Evolutionary conservation across 2,888 invertebrate species (phyloP), one percentile per base, ranked within the genome.

Genomic region (Tineola bisselliella): DNA sequence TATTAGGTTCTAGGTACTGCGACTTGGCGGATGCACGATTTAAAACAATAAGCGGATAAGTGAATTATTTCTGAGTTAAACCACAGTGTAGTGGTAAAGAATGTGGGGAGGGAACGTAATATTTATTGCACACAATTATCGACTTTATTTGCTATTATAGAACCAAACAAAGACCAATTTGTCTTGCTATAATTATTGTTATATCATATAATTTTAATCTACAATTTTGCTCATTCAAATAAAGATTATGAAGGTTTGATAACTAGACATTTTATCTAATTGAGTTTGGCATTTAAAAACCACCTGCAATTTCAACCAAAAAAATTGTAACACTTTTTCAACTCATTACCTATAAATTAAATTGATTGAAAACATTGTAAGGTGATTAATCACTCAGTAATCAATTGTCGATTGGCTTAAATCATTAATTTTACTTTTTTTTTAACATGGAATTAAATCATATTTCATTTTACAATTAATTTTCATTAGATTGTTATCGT

Each of bases 1-100:
- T 48, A 48, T 10, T 2, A 17, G 6, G 15, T 48, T 17, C 48
- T 1, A 48, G 15, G 17, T 48, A 48, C 4, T 48, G 48, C 48
- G 15, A n/a, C 48, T 48, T 54, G 25, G 54, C 54, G 54, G 54
- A 54, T 54, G 54, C 25, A 25, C 25, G 19, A 54, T 54, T 54
- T 54, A 54, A 25, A 54, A 54, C 54, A 54, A 54, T 54, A 25
- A 25, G 54, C 54, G 54, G 18, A 54, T 54, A 48, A 17, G 48
- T 48, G 48, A 48, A 48, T 48, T 48, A 48, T 17, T n/a, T 17
- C 48, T 48, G 48, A 48, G 13, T 17, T 48, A 48, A 48, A 48
- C 48, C 17, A 48, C 48, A 48, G 48, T 17, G 10, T 48, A 48
- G 48, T 13, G 48, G 15, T 13, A 48, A 48, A 48, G 48, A 48